Conservation (phyloP, 2,797 vertebrate species). For the Garrulus glandarius region DNA sequence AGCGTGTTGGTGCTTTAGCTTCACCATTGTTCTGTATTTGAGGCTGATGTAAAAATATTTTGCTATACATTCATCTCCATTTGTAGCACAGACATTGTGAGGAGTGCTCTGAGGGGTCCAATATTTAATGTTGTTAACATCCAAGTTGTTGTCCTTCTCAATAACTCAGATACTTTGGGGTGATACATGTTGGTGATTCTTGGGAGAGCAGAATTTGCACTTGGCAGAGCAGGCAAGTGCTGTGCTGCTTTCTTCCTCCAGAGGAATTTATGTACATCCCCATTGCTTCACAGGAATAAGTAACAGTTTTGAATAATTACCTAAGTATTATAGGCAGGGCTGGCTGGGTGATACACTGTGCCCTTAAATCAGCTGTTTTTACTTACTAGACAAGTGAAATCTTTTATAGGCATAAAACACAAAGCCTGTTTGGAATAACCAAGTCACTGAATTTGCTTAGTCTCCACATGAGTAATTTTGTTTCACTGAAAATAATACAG, state of each 20-base stretch:
- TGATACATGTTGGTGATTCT: rapidly evolving
- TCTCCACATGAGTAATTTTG: constrained; percentile 32
- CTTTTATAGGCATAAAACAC: not conserved
- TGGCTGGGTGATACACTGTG: not conserved
- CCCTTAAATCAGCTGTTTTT: constrained; percentile 12
- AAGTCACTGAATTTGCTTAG: constrained; percentile 6
- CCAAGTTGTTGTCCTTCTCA: not conserved
- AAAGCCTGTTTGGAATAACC: not conserved
- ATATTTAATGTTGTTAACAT: not conserved
- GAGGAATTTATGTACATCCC: not conserved
- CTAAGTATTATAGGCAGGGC: not conserved
- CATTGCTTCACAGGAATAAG: not conserved
- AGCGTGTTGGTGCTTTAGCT: not conserved
- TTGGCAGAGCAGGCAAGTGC: not conserved
- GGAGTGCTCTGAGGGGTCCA: not conserved
- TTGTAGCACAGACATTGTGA: not conserved
- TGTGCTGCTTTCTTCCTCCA: not conserved
- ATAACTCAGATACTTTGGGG: not conserved
- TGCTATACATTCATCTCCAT: not conserved
- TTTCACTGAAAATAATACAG: constrained; percentile 25
- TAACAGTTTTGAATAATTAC: not conserved
- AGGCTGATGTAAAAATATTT: not conserved
- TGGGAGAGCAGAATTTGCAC: not conserved
- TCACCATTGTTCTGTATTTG: not conserved
- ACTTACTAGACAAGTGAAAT: not conserved